These are phyloP conservation scores for Phaethon lepturus DNA, from an alignment of 2,113 vertebrate species.

Conservation along the genomic window DNA sequence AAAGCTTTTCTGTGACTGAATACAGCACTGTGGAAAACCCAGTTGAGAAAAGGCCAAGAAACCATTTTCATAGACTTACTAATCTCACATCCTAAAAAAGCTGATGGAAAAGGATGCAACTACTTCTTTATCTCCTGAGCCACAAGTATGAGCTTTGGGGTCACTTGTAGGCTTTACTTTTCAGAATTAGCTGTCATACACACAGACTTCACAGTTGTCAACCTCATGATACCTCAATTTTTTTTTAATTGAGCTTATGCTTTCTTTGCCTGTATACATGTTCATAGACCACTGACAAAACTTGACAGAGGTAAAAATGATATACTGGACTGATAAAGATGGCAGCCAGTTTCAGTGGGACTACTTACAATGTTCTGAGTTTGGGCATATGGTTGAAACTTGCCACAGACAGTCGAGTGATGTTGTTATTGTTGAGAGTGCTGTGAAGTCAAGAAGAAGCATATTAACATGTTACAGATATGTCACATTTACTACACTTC, in stretches of 20 bases:
- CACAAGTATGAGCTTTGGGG: not conserved
- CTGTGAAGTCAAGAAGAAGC: conserved; percentile 75
- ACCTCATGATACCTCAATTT: not conserved
- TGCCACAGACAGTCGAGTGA: conserved; percentile 94
- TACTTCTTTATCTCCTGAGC: not conserved
- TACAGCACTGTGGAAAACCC: not conserved
- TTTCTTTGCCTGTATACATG: not conserved
- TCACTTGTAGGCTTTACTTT: not conserved
- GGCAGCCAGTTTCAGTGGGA: not conserved
- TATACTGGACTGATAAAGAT: not conserved
- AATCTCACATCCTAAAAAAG: not conserved
- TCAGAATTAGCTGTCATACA: not conserved
- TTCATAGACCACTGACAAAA: not conserved
- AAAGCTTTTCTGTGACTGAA: not conserved
- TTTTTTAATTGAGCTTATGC: not conserved
- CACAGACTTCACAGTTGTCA: fast-evolving
- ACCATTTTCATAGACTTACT: not conserved
- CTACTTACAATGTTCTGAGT: conserved; percentile 97
- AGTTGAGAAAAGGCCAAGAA: not conserved
- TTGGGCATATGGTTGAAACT: conserved; percentile 99
- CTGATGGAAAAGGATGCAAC: not conserved
- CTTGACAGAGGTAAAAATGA: not conserved
- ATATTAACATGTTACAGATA: not conserved
- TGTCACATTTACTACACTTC: not conserved
- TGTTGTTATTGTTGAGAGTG: conserved; percentile 99